Percentiles rank a stretch among this genome's conserved stretches.
Conservation (phyloP, 2,113 vertebrate species). For the Semicossyphus pulcher region DNA sequence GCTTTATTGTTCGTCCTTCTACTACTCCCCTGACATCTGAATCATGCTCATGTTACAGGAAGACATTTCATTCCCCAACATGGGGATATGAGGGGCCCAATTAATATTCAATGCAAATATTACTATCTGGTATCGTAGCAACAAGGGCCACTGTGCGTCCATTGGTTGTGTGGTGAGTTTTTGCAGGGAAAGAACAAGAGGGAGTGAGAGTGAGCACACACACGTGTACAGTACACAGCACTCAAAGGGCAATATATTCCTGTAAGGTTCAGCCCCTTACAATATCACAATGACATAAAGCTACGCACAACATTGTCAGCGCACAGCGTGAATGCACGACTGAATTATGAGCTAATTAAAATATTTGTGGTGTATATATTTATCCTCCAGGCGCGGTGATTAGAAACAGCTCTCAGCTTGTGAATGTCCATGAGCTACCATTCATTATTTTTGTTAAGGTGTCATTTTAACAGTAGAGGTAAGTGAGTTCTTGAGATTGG, state of each 20-base stretch:
- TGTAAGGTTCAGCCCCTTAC: constrained; percentile 18
- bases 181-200: constrained; percentile 45
- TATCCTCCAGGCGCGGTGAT: constrained; percentile 24
- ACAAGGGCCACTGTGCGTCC: constrained; percentile 64
- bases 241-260: constrained; percentile 22
- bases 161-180: constrained; percentile 45
- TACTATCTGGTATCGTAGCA: constrained; percentile 81
- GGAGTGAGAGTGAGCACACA: constrained; percentile 1
- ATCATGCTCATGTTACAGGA: constrained; percentile 50
- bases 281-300: constrained; percentile 24
- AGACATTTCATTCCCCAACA: constrained; percentile 53
- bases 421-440: neutral
- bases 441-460: constrained; percentile 36
- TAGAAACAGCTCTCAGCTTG: constrained; percentile 9
- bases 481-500: too few species aligned
- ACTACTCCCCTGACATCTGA: constrained; percentile 41
- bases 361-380: constrained; percentile 24
- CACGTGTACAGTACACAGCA: constrained; percentile 4
- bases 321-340: neutral
- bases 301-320: neutral
- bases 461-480: constrained; percentile 16
- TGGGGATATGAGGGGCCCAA: constrained; percentile 66
- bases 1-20: constrained; percentile 11
- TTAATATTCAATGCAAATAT: constrained; percentile 82
- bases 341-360: constrained; percentile 58